Conservation (phyloP, 1,140 invertebrate genomes). For the Ceratina japonica region DNA sequence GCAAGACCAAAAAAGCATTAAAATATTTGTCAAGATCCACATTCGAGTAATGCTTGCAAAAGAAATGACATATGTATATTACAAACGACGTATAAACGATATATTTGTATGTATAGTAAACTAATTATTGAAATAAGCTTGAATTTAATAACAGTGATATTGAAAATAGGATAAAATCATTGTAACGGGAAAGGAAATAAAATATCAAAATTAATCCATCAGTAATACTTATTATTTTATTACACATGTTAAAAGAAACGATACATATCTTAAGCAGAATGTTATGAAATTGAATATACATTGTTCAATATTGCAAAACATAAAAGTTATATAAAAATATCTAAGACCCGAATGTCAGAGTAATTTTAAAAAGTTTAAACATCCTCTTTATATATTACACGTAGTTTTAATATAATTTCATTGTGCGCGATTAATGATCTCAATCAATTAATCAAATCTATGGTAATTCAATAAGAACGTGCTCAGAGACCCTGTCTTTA, state of each 20-base stretch:
- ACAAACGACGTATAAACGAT: too few relatives aligned
- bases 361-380: background rate
- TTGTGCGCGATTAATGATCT: slow-evolving; percentile 1
- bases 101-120: too few relatives aligned
- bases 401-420: slow-evolving; percentile 1
- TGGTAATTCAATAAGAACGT: background rate
- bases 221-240: slow-evolving; percentile 47
- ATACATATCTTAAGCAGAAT: slow-evolving; percentile 39
- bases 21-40: too few relatives aligned
- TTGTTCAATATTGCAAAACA: slow-evolving; percentile 40
- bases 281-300: slow-evolving; percentile 39
- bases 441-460: background rate
- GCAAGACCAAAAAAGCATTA: slow-evolving; percentile 25
- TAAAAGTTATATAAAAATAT: slow-evolving; percentile 22
- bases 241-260: slow-evolving; percentile 48
- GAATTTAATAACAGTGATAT: background rate
- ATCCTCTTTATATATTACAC: background rate
- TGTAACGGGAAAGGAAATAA: slow-evolving; percentile 50
- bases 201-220: slow-evolving; percentile 51
- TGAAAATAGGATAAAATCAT: slow-evolving; percentile 41
- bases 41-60: background rate
- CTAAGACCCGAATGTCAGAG: background rate
- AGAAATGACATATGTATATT: background rate
- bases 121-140: background rate
- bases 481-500: background rate